Evolutionary conservation across 2,797 vertebrate species (phyloP), one percentile per base, ranked within the genome.

Genomic region (Pipistrellus kuhlii): DNA sequence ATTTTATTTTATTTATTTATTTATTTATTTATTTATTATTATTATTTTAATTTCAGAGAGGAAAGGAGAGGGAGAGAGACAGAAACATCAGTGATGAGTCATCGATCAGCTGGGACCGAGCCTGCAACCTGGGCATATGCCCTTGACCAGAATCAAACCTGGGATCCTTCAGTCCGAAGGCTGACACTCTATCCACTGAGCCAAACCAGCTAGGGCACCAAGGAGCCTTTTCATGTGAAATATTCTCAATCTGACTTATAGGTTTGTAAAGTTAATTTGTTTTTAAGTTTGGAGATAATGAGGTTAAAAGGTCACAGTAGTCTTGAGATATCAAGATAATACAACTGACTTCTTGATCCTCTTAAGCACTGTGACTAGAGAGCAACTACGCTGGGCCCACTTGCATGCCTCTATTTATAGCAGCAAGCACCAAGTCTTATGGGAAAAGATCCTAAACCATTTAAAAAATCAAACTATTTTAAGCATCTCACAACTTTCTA

Each of bases 391-490:
- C 53, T 32, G 38, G 80, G 86, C 55, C 81, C 5, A 62, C 25
- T 48, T 5, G 6, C 21, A 30, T 11, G 51, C 48, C 66, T 80
- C 92, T 93, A 94, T 90, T 93, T 91, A 85, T 73, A 95, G 94
- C 55, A 30, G 27, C 32, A 68, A 95, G 68, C 59, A 78, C 51
- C 62, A 83, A 75, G 71, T 92, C 85, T 93, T 93, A 93, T 38
- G 92, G 92, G 88, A 95, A 94, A 94, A 92, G 32, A 32, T 81
- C 66, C 81, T 81, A 53, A 32, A 77, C 73, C 85, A 93, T 75
- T 94, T 78, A 95, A 90, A 90, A 96, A 82, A 91, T 57, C 55
- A 23, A 87, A 75, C 92, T 93, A 93, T 90, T 94, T 93, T 95
- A 95, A 87, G 88, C 62, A 94, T 69, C 68, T 95, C 59, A 93